These are phyloP conservation scores for Aix galericulata DNA, from an alignment of 2,113 vertebrate genomes.

Conservation along the genomic window DNA sequence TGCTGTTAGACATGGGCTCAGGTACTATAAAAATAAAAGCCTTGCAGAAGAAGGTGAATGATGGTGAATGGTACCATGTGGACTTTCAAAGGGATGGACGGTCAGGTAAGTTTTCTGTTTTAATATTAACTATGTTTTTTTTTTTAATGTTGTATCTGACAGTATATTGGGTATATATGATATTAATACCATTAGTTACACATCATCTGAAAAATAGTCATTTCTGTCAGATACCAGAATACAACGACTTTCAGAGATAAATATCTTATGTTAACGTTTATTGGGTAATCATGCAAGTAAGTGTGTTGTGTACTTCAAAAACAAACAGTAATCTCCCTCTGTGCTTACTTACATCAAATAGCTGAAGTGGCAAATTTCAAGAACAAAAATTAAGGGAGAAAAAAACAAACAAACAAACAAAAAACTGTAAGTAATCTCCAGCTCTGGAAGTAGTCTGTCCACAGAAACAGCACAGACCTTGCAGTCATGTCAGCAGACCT, in stretches of 20 bases:
- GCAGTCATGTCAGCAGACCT: background rate
- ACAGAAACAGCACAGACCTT: background rate
- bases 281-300: constrained; percentile 46
- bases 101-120: constrained; percentile 82
- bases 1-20: constrained; percentile 97
- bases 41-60: constrained; percentile 96
- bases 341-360: background rate
- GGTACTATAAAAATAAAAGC: constrained; percentile 96
- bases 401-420: background rate
- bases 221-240: constrained; percentile 20
- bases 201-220: background rate
- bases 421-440: background rate
- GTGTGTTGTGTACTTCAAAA: constrained; percentile 33
- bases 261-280: constrained; percentile 20
- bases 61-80: constrained; percentile 98
- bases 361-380: constrained; percentile 13
- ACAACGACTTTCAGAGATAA: background rate
- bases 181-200: background rate
- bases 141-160: background rate
- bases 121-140: background rate
- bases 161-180: background rate
- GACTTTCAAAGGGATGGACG: constrained; percentile 96
- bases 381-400: background rate
- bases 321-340: background rate
- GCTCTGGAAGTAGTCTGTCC: background rate